Conservation (phyloP, 2,113 vertebrate species). For the Sterna hirundo region DNA sequence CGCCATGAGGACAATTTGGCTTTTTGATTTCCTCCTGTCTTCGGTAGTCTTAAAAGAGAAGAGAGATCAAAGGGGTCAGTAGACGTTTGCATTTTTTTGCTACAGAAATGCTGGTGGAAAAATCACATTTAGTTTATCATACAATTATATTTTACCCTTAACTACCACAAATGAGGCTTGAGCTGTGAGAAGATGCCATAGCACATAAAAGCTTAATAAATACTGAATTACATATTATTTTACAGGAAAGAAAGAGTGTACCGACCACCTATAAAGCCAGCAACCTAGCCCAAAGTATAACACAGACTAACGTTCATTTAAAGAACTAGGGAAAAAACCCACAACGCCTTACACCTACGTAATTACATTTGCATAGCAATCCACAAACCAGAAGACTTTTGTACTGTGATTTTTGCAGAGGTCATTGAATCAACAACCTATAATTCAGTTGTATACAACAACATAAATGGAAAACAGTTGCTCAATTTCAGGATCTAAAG, state of each 20-base stretch:
- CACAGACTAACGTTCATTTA: neutral
- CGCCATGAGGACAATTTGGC: neutral
- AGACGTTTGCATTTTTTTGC: neutral
- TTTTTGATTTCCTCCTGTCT: neutral
- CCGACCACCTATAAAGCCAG: neutral
- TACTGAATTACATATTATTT: neutral
- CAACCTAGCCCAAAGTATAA: neutral
- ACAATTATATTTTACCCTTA: neutral
- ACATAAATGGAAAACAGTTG: neutral
- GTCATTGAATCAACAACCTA: neutral
- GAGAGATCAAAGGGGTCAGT: neutral
- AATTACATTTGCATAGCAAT: neutral
- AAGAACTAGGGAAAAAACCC: neutral
- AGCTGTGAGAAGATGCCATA: neutral
- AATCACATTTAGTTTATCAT: neutral
- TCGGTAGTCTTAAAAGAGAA: neutral
- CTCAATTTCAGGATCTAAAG: neutral
- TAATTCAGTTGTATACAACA: neutral
- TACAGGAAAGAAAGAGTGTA: neutral
- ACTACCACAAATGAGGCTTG: neutral
- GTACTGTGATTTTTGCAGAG: neutral
- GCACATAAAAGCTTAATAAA: neutral
- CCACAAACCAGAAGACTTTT: neutral
- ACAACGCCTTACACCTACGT: neutral
- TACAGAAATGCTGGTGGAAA: neutral